Conservation (phyloP, 2,797 vertebrate genomes). For the Pyrocephalus nanus region DNA sequence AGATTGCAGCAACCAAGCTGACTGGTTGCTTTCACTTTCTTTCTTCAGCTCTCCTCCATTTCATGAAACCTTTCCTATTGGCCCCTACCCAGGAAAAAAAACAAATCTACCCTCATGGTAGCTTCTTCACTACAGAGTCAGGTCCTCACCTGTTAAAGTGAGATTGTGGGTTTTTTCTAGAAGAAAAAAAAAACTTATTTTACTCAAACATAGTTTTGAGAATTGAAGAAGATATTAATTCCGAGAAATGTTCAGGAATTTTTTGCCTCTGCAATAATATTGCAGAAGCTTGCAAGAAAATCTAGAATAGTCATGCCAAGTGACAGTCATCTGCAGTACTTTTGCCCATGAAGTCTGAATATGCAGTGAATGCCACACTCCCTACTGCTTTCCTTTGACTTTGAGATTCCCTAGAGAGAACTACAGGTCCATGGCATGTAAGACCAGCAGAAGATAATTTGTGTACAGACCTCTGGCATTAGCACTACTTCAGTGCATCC, state of each 20-base stretch:
- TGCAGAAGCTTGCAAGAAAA: not conserved
- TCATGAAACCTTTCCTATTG: not conserved
- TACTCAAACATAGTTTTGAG: not conserved
- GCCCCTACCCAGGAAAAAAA: not conserved
- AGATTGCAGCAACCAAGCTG: constrained; percentile 42
- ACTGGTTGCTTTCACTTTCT: constrained; percentile 53
- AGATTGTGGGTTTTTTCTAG: not conserved
- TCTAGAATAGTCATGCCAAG: not conserved
- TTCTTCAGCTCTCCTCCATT: not conserved
- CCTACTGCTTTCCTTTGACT: not conserved
- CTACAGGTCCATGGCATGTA: not conserved
- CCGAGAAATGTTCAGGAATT: not conserved
- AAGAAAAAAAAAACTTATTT: not conserved
- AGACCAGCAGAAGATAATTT: not conserved
- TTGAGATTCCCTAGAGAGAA: not conserved
- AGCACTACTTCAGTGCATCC: not conserved
- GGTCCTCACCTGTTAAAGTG: not conserved
- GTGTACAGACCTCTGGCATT: not conserved
- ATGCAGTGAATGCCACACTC: not conserved
- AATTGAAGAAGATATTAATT: not conserved
- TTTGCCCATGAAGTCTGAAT: not conserved
- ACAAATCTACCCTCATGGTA: not conserved
- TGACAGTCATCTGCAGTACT: not conserved
- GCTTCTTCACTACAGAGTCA: not conserved
- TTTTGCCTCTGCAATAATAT: not conserved